Evolutionary conservation across 2,797 vertebrate species (phyloP).

Genomic region (Acrossocheilus fasciatus): DNA sequence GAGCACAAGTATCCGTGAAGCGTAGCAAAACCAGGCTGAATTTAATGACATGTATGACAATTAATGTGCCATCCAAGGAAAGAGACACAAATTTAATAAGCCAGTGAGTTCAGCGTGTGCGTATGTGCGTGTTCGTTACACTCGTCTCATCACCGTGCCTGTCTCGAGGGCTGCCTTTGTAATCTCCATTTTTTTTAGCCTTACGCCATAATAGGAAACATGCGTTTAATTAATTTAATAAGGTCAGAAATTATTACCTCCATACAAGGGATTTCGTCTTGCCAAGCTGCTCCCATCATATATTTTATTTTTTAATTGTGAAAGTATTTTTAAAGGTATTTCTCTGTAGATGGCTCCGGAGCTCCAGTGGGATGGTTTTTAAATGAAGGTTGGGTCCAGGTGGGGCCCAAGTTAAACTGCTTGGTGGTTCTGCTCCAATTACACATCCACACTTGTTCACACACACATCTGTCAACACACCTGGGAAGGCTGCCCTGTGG

Average conservation of each 20-base stretch:
- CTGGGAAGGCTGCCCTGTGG: conserved; percentile 40
- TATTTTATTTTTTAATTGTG: conserved; percentile 64
- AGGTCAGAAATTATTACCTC: conserved; percentile 80
- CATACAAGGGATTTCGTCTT: conserved; percentile 64
- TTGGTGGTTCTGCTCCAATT: conserved; percentile 66
- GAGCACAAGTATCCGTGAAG: conserved; percentile 38
- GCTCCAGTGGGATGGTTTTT: conserved; percentile 55
- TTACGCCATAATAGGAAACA: conserved; percentile 71
- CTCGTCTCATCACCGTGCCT: conserved; percentile 68
- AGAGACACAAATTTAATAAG: conserved; percentile 80
- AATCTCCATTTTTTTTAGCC: conserved; percentile 57
- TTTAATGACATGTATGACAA: conserved; percentile 79
- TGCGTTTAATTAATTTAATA: conserved; percentile 82
- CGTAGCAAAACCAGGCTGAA: conserved; percentile 64
- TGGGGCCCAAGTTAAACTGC: conserved; percentile 53
- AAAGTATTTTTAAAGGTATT: conserved; percentile 61
- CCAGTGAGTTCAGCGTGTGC: conserved; percentile 57
- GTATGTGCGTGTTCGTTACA: conserved; percentile 47
- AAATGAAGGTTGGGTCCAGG: conserved; percentile 59
- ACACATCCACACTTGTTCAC: conserved; percentile 56
- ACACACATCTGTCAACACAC: conserved; percentile 59
- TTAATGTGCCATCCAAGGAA: conserved; percentile 74
- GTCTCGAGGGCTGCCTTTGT: conserved; percentile 70
- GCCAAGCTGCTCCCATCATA: conserved; percentile 64
- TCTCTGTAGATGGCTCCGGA: conserved; percentile 48